These are phyloP conservation scores for Antidorcas marsupialis DNA, from an alignment of 2,113 vertebrate species.

Conservation along the genomic window DNA sequence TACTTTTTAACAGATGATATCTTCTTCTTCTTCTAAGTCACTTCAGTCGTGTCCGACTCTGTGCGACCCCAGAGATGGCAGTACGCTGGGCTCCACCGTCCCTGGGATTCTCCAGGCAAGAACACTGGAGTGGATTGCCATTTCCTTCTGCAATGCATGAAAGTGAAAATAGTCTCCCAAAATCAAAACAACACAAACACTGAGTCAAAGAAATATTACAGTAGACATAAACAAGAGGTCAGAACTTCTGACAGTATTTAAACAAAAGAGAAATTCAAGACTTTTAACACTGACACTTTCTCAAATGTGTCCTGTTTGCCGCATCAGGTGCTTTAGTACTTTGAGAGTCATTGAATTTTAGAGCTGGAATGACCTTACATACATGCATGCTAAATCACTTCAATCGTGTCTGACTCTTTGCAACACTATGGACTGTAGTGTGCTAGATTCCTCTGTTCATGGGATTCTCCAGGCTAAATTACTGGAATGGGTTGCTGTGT, in stretches of 20 bases:
- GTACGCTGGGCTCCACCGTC: fast-evolving
- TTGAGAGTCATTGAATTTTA: not conserved
- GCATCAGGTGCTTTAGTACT: not conserved
- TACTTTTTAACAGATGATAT: not conserved
- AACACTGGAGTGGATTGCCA: no score
- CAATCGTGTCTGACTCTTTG: not conserved
- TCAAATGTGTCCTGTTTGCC: not conserved
- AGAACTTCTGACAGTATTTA: not conserved
- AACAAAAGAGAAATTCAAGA: not conserved
- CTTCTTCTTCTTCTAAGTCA: no score
- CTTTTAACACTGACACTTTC: not conserved
- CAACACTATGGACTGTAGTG: not conserved
- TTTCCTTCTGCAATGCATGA: no score
- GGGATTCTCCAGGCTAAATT: not conserved
- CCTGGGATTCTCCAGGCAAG: no score
- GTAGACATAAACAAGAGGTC: not conserved
- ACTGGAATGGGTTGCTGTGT: not conserved
- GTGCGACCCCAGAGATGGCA: no score
- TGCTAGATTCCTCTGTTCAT: not conserved
- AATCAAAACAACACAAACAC: not conserved
- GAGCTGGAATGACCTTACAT: not conserved
- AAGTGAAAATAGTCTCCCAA: not conserved
- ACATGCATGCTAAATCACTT: not conserved
- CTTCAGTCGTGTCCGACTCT: no score
- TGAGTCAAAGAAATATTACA: not conserved